phyloP scores from a whole-genome alignment of 1,140 invertebrate genomes.

The Drosophila azteca region DNA sequence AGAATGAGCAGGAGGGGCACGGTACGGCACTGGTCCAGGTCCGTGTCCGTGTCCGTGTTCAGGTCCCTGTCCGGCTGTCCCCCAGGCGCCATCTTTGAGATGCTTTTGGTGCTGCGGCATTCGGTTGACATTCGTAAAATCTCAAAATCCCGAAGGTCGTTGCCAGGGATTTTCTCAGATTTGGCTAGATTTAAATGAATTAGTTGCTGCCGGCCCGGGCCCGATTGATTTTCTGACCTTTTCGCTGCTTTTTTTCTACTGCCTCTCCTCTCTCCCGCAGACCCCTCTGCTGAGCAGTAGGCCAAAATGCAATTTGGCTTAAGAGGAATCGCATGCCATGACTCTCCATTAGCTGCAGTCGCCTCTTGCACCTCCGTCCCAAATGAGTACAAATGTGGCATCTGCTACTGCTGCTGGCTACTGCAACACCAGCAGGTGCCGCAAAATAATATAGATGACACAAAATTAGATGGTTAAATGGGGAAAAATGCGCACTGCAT shows the following conservation, averaged over 20 bases:
- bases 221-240: constrained; percentile 84
- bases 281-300: constrained; percentile 27
- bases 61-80: constrained; percentile 27
- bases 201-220: constrained; percentile 76
- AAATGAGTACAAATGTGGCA: constrained; percentile 69
- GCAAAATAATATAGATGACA: constrained; percentile 52
- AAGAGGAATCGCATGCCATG: constrained; percentile 38
- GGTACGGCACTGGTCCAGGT: constrained; percentile 8
- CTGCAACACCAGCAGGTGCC: constrained; percentile 1
- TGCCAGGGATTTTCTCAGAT: constrained; percentile 84
- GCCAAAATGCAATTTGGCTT: constrained; percentile 49
- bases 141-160: constrained; percentile 84
- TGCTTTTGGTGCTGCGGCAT: constrained; percentile 72
- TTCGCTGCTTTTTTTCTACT: constrained; percentile 33
- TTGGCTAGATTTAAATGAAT: constrained; percentile 84
- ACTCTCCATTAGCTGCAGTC: constrained; percentile 45
- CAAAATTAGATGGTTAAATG: constrained; percentile 59
- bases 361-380: neutral
- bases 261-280: neutral
- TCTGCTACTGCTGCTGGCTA: neutral
- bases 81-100: constrained; percentile 51
- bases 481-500: constrained; percentile 69
- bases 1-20: neutral
- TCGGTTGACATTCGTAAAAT: constrained; percentile 84
- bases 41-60: constrained; percentile 16